phyloP scores from a whole-genome alignment of 1,140 invertebrate species.

The Drosophila sechellia region DNA sequence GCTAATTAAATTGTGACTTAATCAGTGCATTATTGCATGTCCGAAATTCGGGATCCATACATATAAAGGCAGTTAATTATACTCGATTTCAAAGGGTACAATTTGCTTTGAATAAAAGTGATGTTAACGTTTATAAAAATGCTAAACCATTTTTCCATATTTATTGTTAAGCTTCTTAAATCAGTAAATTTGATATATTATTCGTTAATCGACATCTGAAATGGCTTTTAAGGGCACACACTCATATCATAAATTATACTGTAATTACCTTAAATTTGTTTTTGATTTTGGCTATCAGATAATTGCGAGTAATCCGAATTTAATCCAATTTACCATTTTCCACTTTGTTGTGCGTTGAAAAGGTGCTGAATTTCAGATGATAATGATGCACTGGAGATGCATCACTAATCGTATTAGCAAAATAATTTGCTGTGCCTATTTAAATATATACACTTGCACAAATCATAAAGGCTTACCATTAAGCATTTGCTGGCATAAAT shows the following conservation, averaged over 20 bases:
- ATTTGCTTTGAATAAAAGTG: neutral
- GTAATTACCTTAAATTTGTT: neutral
- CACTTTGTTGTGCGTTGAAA: neutral
- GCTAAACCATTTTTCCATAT: too few relatives aligned
- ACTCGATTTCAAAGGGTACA: neutral
- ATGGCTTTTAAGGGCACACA: too few relatives aligned
- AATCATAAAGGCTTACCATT: neutral
- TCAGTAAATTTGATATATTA: too few relatives aligned
- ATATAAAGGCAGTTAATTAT: neutral
- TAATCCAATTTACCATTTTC: neutral
- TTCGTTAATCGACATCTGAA: too few relatives aligned
- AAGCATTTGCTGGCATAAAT: conserved; percentile 15
- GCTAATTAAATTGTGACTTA: conserved; percentile 29
- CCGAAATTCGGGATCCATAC: neutral
- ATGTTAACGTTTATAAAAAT: too few relatives aligned
- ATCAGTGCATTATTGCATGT: neutral
- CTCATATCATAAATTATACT: too few relatives aligned
- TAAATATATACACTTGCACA: neutral
- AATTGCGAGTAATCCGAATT: neutral
- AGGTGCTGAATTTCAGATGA: neutral
- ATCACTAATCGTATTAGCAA: conserved; percentile 1
- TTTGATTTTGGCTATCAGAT: neutral
- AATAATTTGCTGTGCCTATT: neutral
- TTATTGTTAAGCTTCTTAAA: too few relatives aligned
- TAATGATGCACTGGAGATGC: neutral